A percentile compares a stretch with the other conserved stretches of the same genome.
Evolutionary conservation across 2,797 vertebrate species (phyloP).

Genomic region (Hoplostethus atlanticus): DNA sequence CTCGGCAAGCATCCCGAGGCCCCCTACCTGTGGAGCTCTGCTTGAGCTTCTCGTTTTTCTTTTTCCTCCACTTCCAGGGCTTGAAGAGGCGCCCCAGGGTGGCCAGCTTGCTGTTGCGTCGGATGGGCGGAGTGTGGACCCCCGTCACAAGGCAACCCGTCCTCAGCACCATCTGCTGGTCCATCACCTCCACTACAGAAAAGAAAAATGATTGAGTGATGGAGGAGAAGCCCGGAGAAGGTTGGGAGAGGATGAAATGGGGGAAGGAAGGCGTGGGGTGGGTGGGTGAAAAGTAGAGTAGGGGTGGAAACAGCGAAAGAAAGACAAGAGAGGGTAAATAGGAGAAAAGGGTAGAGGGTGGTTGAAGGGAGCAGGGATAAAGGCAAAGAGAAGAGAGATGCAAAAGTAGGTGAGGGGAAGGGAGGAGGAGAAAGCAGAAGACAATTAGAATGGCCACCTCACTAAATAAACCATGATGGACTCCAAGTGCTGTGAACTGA

Average conservation of each 20-base stretch:
- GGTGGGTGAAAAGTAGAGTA: slow-evolving; percentile 1
- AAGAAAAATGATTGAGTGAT: background rate
- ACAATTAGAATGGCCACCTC: slow-evolving; percentile 70
- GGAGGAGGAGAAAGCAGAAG: slow-evolving; percentile 25
- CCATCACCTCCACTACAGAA: slow-evolving; percentile 88
- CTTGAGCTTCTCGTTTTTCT: slow-evolving; percentile 97
- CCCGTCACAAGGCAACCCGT: slow-evolving; percentile 93
- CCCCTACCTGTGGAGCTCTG: slow-evolving; percentile 84
- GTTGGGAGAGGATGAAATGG: slow-evolving; percentile 31
- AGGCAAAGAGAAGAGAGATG: slow-evolving; percentile 9
- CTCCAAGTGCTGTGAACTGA: slow-evolving; percentile 66
- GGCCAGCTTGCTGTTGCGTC: slow-evolving; percentile 96
- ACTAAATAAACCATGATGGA: slow-evolving; percentile 74
- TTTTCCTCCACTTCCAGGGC: slow-evolving; percentile 99
- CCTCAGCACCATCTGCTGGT: slow-evolving; percentile 90
- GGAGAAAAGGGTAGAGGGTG: background rate
- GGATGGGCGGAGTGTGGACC: slow-evolving; percentile 93
- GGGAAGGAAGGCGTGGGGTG: background rate
- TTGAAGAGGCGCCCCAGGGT: slow-evolving; percentile 97
- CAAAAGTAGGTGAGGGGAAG: background rate
- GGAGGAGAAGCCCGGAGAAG: slow-evolving; percentile 23
- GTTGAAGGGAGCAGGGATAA: slow-evolving; percentile 16
- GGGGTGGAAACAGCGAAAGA: background rate
- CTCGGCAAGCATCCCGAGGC: background rate
- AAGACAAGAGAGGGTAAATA: slow-evolving; percentile 12